A percentile compares a stretch with the other conserved stretches of the same genome.
Conservation (phyloP, 2,113 vertebrate species). For the cat (Felis catus) region DNA sequence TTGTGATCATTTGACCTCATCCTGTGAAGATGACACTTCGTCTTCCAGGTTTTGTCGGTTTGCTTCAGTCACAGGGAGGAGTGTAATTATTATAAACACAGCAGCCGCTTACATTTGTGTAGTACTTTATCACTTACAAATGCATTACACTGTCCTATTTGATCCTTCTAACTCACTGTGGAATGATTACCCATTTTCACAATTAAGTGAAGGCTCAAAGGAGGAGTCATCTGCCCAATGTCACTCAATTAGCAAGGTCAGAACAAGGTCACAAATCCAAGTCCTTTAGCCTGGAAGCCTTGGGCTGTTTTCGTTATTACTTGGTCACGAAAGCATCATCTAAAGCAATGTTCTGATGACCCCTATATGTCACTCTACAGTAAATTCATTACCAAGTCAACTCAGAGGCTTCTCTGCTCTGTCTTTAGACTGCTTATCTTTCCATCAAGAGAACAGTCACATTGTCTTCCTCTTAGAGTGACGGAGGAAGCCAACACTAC, state of each 20-base stretch:
- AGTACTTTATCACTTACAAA: background rate
- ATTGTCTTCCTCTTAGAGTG: background rate
- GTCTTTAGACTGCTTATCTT: background rate
- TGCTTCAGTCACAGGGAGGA: background rate
- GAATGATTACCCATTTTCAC: slow-evolving; percentile 25
- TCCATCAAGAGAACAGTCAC: background rate
- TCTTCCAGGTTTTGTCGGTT: background rate
- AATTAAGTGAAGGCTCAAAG: slow-evolving; percentile 5
- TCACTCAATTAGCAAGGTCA: background rate
- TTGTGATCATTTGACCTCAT: background rate
- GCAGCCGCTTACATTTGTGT: background rate
- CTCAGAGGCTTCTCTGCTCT: background rate
- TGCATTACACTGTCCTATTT: background rate
- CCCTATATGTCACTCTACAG: background rate
- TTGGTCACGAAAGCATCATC: background rate
- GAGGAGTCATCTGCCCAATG: background rate
- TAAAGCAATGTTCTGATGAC: background rate
- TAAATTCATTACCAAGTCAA: background rate
- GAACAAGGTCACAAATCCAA: background rate
- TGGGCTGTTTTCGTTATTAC: background rate
- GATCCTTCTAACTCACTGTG: background rate
- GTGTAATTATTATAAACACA: background rate
- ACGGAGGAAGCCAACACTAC: background rate
- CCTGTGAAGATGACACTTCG: slow-evolving; percentile 4
- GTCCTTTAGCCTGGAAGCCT: background rate